Conservation (phyloP, 2,113 vertebrate genomes). For the Galbula dea region DNA sequence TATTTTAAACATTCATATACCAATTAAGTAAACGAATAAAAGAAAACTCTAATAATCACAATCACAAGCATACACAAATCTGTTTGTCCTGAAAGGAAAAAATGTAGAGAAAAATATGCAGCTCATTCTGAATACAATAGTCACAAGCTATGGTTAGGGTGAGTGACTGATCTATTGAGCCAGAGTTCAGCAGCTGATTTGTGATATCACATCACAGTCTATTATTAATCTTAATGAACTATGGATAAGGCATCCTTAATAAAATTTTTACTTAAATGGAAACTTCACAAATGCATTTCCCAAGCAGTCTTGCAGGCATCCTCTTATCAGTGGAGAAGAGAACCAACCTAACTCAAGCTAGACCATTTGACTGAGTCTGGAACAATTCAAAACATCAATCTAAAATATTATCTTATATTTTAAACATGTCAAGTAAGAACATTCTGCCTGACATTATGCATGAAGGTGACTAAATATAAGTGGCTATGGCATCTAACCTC, state of each 20-base stretch:
- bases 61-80: not conserved
- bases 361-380: not conserved
- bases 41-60: not conserved
- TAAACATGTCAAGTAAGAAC: not conserved
- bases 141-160: not conserved
- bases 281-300: not conserved
- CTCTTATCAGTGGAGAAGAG: not conserved
- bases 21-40: not conserved
- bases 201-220: not conserved
- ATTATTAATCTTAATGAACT: not conserved
- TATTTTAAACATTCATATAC: not conserved
- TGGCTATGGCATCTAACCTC: not conserved
- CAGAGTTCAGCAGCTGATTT: not conserved
- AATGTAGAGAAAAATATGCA: not conserved
- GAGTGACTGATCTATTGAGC: not conserved
- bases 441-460: not conserved
- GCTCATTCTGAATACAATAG: not conserved
- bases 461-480: not conserved
- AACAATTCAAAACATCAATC: not conserved
- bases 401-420: not conserved
- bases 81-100: not conserved
- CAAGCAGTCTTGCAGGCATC: not conserved
- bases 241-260: not conserved
- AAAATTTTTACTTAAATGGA: not conserved
- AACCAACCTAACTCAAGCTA: not conserved